These are phyloP conservation scores for Ovibos moschatus DNA, from an alignment of 2,113 vertebrate genomes.

Conservation along the genomic window DNA sequence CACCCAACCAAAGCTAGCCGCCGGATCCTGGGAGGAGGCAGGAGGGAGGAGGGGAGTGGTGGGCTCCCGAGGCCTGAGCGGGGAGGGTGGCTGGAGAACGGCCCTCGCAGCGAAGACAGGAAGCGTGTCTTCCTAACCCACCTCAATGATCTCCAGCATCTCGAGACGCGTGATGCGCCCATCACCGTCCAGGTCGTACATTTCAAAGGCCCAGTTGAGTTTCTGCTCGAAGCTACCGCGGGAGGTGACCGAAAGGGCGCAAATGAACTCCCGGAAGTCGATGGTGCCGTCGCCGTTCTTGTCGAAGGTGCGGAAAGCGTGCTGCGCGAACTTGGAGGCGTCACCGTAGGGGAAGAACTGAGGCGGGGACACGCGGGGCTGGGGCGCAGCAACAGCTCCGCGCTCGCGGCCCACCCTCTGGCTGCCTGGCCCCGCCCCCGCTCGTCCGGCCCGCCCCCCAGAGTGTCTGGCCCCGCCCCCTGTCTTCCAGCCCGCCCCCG, in stretches of 20 bases:
- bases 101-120: neutral
- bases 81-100: neutral
- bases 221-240: constrained; percentile 98
- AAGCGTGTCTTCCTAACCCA: constrained; percentile 3
- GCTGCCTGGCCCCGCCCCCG: neutral
- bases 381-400: fast-evolving
- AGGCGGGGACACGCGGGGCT: neutral
- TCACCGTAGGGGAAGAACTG: constrained; percentile 98
- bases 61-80: neutral
- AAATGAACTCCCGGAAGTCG: constrained; percentile 99
- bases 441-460: fast-evolving
- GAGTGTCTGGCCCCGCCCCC: neutral
- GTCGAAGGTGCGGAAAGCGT: constrained; percentile 97
- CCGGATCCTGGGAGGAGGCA: neutral
- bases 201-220: constrained; percentile 99
- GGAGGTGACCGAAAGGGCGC: constrained; percentile 96
- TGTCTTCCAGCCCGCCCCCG: too few relatives aligned
- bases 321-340: constrained; percentile 98
- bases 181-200: constrained; percentile 97
- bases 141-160: constrained; percentile 97
- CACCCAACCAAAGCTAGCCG: neutral
- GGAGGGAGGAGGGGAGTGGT: neutral
- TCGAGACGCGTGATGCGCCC: constrained; percentile 97
- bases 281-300: constrained; percentile 98
- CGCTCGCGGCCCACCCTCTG: neutral